A percentile compares a stretch with the other conserved stretches of the same genome.
phyloP scores from a whole-genome alignment of 2,888 invertebrate genomes.

The Hymenopus coronatus region DNA sequence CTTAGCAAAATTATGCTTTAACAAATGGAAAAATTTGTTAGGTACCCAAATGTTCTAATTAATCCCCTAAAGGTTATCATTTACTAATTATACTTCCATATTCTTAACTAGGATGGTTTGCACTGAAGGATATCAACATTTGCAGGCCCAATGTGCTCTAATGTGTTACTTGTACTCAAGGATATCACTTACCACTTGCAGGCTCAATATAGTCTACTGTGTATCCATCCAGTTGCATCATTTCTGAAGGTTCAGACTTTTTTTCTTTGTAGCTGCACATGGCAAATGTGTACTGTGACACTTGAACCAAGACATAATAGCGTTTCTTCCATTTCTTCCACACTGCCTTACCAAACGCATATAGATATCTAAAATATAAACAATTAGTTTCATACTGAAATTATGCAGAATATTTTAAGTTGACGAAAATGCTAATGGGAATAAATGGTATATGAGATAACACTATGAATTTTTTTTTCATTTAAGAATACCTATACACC shows the following conservation, averaged over 20 bases:
- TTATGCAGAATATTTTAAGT: neutral
- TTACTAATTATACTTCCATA: no score
- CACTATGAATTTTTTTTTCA: no score
- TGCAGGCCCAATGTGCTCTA: no score
- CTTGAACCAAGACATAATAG: slow-evolving; percentile 97
- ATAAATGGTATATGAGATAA: neutral
- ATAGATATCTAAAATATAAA: slow-evolving; percentile 63
- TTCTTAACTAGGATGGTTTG: no score
- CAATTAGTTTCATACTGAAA: neutral
- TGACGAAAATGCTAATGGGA: neutral
- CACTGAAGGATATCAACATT: no score
- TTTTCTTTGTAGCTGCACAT: slow-evolving; percentile 99
- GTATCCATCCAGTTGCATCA: slow-evolving; percentile 99
- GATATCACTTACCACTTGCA: slow-evolving; percentile 70
- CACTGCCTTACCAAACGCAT: slow-evolving; percentile 91
- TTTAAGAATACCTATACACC: no score
- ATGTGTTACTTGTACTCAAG: neutral
- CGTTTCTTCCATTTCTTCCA: slow-evolving; percentile 99
- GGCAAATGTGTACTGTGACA: slow-evolving; percentile 99
- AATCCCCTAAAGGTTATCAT: no score
- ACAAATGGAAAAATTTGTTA: no score
- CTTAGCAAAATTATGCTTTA: no score
- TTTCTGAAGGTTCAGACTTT: slow-evolving; percentile 98
- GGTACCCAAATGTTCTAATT: no score
- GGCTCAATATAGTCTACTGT: slow-evolving; percentile 99